phyloP scores from a whole-genome alignment of 2,888 invertebrate species.

The Cremastinae sp. region DNA sequence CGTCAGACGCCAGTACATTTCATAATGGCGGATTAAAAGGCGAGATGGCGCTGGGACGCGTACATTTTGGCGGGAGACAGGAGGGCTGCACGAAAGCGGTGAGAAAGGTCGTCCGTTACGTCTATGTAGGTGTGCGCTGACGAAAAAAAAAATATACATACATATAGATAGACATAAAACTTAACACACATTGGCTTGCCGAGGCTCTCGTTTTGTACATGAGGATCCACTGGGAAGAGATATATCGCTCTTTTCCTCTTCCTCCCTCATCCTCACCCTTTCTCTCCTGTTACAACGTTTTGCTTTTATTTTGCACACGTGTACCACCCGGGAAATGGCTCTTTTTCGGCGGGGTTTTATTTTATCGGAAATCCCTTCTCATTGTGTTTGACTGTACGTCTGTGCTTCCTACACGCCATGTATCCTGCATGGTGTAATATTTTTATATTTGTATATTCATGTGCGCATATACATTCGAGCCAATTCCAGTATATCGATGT shows the following conservation, averaged over 20 bases:
- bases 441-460: conserved; percentile 19
- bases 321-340: conserved; percentile 51
- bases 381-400: neutral
- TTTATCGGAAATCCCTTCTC: conserved; percentile 35
- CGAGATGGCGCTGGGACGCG: conserved; percentile 54
- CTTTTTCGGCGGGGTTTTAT: conserved; percentile 49
- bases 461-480: no score
- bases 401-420: conserved; percentile 6
- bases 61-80: conserved; percentile 7
- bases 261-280: neutral
- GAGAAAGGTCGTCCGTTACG: conserved; percentile 43
- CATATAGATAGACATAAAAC: conserved; percentile 11
- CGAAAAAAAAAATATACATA: neutral
- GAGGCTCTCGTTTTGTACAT: conserved; percentile 58
- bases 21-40: conserved; percentile 72
- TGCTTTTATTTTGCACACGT: conserved; percentile 65
- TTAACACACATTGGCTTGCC: conserved; percentile 47
- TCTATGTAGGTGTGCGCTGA: conserved; percentile 8
- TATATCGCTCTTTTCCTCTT: neutral
- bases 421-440: conserved; percentile 7
- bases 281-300: conserved; percentile 66
- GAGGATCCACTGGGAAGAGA: conserved; percentile 19
- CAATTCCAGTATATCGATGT: no score
- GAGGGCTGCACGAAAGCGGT: conserved; percentile 8
- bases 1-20: conserved; percentile 68